Base-by-base conservation (phyloP, 2,888 invertebrate genomes). In the Hydriomena furcata region DNA sequence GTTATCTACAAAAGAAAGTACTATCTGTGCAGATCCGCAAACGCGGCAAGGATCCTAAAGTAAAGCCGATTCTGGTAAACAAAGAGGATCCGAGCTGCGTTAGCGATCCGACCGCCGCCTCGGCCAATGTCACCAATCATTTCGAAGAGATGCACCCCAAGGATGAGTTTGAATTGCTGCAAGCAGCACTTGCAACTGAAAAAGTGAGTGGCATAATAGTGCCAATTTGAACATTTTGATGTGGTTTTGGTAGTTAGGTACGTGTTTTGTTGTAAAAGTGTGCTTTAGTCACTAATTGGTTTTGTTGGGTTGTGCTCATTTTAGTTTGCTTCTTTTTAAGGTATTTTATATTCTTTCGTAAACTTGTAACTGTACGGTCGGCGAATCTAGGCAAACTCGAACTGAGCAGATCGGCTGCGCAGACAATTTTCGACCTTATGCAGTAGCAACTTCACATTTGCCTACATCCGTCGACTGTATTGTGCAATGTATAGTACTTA, bases 121-220 rank as follows among this genome's bases (percentile, higher is more conserved):
- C 89, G 38, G 73, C 86, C 21, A 63, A 68, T 46, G 77, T 76
- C 62, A 65, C 77, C 76, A 96, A 96, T 92, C 93, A 94, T 83
- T 96, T 96, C 84, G 95, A 95, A 73, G 91, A 93, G 73, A 94
- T 93, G 79, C 94, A 93, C 64, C 96, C 97, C 41, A 96, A 96
- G 91, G 97, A 97, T 88, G 95, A 95, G 65, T 87, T 91, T 72
- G 91, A 90, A 71, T 77, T 91, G 69, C 77, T 90, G 72, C 89
- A 91, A 58, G 82, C 86, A 38, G 63, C 85, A 61, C 72, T 82
- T 43, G 68, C 76, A 46, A 71, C 71, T 44, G 89, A 88, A 73
- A 89, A 87, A 90, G 90, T 90, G 89, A 90, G 90, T 89, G 64
- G 54, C 60, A 55, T 56, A 30, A 7, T 20, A 42, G 53, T 59